Evolutionary conservation across 2,888 invertebrate genomes (phyloP).

Genomic region (Parapristionchus giblindavisi): DNA sequence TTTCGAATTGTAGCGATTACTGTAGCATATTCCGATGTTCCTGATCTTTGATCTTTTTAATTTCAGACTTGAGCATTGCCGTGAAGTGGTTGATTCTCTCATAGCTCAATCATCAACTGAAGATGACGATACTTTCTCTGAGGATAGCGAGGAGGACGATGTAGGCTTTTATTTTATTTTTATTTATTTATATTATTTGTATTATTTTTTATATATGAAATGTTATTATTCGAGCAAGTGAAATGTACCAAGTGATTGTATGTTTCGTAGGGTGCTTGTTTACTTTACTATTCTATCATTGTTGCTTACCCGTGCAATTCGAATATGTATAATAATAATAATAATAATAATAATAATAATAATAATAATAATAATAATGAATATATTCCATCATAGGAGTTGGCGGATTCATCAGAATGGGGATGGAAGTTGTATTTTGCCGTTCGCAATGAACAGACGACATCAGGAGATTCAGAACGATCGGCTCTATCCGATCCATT

Average conservation of each 20-base stretch:
- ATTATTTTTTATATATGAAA: neutral
- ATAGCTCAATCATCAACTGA: slow-evolving; percentile 52
- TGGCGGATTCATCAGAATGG: slow-evolving; percentile 71
- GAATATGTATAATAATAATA: too few species aligned
- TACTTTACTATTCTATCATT: neutral
- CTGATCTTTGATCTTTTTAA: too few species aligned
- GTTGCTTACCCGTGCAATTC: too few species aligned
- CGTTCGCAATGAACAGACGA: slow-evolving; percentile 73
- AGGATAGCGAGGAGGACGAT: slow-evolving; percentile 77
- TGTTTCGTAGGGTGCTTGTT: neutral
- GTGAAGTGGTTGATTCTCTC: slow-evolving; percentile 58
- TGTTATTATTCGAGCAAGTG: slow-evolving; percentile 44
- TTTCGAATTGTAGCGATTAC: neutral
- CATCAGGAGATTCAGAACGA: too few species aligned
- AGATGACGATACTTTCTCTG: slow-evolving; percentile 73
- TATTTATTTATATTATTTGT: neutral
- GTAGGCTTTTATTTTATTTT: slow-evolving; percentile 59
- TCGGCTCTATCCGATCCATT: slow-evolving; percentile 93
- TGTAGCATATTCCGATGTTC: too few species aligned
- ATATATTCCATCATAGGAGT: slow-evolving; percentile 72
- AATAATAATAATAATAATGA: too few species aligned
- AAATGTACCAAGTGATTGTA: slow-evolving; percentile 23
- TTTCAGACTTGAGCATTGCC: slow-evolving; percentile 48
- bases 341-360: too few species aligned
- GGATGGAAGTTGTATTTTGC: slow-evolving; percentile 83